Evolutionary conservation across 2,113 vertebrate genomes (phyloP).

Genomic region (Corapipo altera): DNA sequence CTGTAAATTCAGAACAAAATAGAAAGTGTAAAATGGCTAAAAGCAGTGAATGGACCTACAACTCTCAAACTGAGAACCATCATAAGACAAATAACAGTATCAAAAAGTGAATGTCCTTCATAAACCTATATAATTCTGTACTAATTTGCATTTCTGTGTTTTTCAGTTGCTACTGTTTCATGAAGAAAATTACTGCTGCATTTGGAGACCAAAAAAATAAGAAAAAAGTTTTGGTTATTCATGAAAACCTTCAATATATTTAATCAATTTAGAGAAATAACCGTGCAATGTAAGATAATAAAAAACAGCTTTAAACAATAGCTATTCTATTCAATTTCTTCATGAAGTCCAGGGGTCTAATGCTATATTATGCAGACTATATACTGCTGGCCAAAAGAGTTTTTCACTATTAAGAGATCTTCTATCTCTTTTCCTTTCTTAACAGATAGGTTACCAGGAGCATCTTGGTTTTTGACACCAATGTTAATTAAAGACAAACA

Average conservation of each 20-base stretch:
- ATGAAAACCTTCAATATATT: neutral
- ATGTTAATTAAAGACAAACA: neutral
- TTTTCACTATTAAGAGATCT: neutral
- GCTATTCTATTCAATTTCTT: neutral
- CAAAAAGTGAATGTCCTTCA: neutral
- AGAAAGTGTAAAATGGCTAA: neutral
- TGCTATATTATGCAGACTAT: neutral
- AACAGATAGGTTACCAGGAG: neutral
- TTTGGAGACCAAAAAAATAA: neutral
- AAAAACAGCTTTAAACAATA: neutral
- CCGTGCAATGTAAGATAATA: neutral
- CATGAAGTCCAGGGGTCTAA: neutral
- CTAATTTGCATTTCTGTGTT: neutral
- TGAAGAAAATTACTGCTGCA: neutral
- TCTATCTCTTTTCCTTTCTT: neutral
- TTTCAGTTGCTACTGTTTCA: neutral
- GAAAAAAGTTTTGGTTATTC: neutral
- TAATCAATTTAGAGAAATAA: neutral
- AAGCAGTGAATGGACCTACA: fast-evolving
- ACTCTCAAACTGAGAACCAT: neutral
- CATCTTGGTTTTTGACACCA: neutral
- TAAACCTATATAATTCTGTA: neutral
- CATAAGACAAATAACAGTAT: neutral
- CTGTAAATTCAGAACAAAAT: neutral
- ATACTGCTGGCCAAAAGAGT: neutral